A percentile compares a stretch with the other conserved stretches of the same genome.
These are phyloP conservation scores for Psittacula cyanocephala DNA, from an alignment of 2,113 vertebrate genomes.

Conservation along the genomic window DNA sequence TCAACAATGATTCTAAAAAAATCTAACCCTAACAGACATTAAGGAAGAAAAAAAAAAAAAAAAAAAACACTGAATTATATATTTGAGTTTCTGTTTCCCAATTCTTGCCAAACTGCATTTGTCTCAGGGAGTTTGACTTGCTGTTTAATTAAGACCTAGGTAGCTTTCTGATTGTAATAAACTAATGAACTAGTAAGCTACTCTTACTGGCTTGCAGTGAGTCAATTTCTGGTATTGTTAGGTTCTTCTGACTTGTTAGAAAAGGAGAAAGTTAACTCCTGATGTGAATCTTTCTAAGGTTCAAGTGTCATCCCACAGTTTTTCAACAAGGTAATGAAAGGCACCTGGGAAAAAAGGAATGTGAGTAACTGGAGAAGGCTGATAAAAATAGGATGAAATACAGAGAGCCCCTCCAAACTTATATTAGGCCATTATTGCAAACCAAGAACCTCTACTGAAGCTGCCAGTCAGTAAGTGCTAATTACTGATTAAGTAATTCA, in stretches of 20 bases:
- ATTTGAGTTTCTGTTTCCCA: neutral
- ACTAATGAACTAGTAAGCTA: neutral
- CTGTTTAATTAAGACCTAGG: neutral
- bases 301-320: neutral
- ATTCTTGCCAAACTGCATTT: neutral
- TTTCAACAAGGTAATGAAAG: neutral
- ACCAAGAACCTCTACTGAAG: neutral
- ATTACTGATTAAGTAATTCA: constrained; percentile 39
- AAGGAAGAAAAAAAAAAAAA: neutral
- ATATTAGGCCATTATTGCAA: neutral
- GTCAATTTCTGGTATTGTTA: neutral
- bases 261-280: neutral
- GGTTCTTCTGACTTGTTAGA: neutral
- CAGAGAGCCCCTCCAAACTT: neutral
- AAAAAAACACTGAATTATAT: neutral
- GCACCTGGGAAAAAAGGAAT: neutral
- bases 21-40: neutral
- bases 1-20: neutral
- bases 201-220: neutral
- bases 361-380: neutral
- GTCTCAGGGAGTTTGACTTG: neutral
- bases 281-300: neutral
- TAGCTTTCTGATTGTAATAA: neutral
- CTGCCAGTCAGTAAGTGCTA: neutral
- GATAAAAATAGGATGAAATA: neutral